Evolutionary conservation across 2,797 vertebrate species (phyloP), one percentile per base, ranked within the genome.

Genomic region (Gambelia wislizenii): DNA sequence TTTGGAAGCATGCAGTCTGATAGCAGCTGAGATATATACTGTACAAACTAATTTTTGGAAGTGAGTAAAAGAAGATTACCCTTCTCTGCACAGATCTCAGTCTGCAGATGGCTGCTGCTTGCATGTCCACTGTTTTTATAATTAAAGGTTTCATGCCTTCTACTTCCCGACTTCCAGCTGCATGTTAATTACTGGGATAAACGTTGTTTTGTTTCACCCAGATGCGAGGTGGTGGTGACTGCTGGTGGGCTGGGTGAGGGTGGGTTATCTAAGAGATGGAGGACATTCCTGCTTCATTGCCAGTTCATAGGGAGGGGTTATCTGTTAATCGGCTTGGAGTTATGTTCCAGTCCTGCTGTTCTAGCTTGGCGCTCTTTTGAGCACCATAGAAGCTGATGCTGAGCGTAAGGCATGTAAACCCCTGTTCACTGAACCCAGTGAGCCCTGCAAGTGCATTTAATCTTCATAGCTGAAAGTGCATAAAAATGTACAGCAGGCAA

Each of bases 321-420:
- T 76, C 90, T 72, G 47, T 49, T 94, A 94, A 95, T 94, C 94
- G 74, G 44, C 91, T 95, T 78, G 95, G 95, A 91, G 91, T 95
- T 96, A 94, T 92, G 93, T 90, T 86, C 86, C 88, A 80, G 93
- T 92, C 93, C 92, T 92, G 92, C 90, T 89, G 91, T 85, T 95
- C 74, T 64, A 92, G 93, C 93, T 91, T 39, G 90, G 87, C 90
- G 92, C 92, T 86, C 59, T 94, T 91, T 91, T 83, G 91, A 91
- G 36, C 83, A 1, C 87, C 22, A 2, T 85, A 12, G 91, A 92
- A 79, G 90, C 92, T 25, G 87, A 90, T 84, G 91, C 91, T 91
- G 61, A 89, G 93, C 33, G 42, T 88, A 91, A 89, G 89, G 88
- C 64, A 33, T 30, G 88, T 92, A 61, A 94, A 91, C 91, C n/a